These are phyloP conservation scores for Equus przewalskii DNA, from an alignment of 2,113 vertebrate genomes.

Conservation along the genomic window DNA sequence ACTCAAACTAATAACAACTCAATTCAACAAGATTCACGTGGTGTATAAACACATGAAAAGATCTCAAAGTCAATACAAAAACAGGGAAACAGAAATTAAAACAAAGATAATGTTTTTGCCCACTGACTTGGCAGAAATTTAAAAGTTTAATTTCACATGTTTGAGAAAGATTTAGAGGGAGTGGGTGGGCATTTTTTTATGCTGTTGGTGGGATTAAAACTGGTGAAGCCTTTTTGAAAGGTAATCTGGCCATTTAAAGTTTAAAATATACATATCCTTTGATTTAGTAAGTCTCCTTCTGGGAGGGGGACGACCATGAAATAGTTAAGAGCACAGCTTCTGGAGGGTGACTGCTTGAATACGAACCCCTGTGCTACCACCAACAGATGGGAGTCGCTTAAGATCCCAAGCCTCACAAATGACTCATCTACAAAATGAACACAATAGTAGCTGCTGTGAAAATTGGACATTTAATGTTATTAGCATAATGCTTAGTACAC, in stretches of 20 bases:
- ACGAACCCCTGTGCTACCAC: background rate
- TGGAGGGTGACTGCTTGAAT: background rate
- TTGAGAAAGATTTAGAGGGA: slow-evolving; percentile 12
- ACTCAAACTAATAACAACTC: background rate
- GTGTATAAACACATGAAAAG: background rate
- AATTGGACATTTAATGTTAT: background rate
- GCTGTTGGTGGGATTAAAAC: background rate
- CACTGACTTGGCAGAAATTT: background rate
- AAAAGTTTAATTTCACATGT: background rate
- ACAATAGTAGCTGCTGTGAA: background rate
- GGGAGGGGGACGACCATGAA: background rate
- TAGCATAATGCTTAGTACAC: background rate
- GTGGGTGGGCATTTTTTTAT: background rate
- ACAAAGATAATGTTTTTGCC: background rate
- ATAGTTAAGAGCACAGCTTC: background rate
- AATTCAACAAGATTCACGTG: background rate
- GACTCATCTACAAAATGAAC: background rate
- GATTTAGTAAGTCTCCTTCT: background rate
- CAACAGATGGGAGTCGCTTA: background rate
- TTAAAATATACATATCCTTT: background rate
- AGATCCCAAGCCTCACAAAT: background rate
- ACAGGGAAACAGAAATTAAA: background rate
- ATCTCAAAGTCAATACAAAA: background rate
- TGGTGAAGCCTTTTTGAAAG: background rate
- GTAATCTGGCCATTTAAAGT: background rate